Evolutionary conservation across 2,888 invertebrate species (phyloP).

Genomic region (Rhingia campestris): DNA sequence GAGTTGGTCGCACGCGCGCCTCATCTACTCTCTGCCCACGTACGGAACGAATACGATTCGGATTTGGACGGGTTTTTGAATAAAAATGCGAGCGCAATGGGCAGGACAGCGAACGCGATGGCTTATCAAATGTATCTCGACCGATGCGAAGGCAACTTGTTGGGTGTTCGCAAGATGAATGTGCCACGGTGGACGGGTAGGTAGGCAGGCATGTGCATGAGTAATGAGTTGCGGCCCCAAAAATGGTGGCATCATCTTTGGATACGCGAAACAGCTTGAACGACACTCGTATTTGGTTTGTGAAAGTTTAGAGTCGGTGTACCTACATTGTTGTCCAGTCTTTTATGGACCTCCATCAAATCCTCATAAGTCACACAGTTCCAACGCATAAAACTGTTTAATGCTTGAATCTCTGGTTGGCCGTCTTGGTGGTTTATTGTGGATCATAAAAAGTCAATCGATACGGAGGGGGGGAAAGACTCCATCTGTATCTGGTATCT

Average conservation of each 20-base stretch:
- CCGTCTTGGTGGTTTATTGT: too few species aligned
- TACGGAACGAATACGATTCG: constrained; percentile 42
- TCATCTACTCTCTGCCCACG: constrained; percentile 47
- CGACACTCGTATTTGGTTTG: too few species aligned
- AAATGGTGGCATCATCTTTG: constrained; percentile 5
- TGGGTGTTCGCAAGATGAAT: constrained; percentile 64
- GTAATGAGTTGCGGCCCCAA: constrained; percentile 18
- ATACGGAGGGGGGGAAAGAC: not conserved
- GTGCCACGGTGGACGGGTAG: constrained; percentile 20
- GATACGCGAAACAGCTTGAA: too few species aligned
- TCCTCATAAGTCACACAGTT: too few species aligned
- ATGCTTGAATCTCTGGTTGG: too few species aligned
- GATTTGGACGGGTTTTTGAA: constrained; percentile 55
- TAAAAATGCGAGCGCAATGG: constrained; percentile 48
- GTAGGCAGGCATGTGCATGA: constrained; percentile 10
- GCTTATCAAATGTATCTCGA: constrained; percentile 54
- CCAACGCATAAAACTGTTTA: too few species aligned
- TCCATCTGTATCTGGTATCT: too few species aligned
- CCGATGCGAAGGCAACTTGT: constrained; percentile 50
- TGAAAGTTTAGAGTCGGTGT: too few species aligned
- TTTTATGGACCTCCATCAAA: too few species aligned
- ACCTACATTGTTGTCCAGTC: too few species aligned
- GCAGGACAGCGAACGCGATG: constrained; percentile 52
- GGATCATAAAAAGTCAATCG: not conserved
- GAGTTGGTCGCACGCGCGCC: constrained; percentile 57